Evolutionary conservation across 2,888 invertebrate species (phyloP), one percentile per base, ranked within the genome.

Genomic region (Nomada lathburiana): DNA sequence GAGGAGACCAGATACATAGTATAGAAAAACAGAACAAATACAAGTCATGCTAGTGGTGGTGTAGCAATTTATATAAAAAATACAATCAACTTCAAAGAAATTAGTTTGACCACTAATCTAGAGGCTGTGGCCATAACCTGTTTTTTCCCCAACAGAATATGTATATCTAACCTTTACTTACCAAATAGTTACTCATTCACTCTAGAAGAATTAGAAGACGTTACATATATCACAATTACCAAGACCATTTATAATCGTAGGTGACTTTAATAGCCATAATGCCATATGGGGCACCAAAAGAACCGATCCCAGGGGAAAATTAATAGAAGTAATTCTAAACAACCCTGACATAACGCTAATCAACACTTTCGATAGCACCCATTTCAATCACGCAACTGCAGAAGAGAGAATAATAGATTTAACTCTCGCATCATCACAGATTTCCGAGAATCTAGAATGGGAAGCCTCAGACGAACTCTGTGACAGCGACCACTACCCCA

Each of bases 251-350:
- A 60, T 89, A 5, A 76, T 89, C 9, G 44, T 88, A 20, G 88
- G 89, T 9, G 88, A 89, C 59, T 83, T 89, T 7, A 89, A 88
- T 67, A 73, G 80, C 47, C 75, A 86, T 36, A 82, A 86, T 23
- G 23, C 47, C 52, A 5, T 5, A 78, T 2, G 83, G 85, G 84
- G 85, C 3, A 86, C 76, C 0, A 26, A 16, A 0, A 29, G 47
- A 26, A 80, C 77, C 18, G 77, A 87, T 53, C 18, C 68, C 9
- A 80, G 83, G 79, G 88, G 87, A 26, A 86, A 82, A 78, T 63
- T 44, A 26, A 70, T 87, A 2, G 83, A 84, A 69, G 65, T 79
- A 36, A 57, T 87, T 2, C 74, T 85, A n/a, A 20, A 76, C 7
- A 36, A 80, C 1, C 42, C n/a, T 18, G 80, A 88, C 13, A 36